Percentiles rank a stretch among this genome's conserved stretches.
Evolutionary conservation across 2,797 vertebrate species (phyloP).

Genomic region (Helicolenus hilgendorfi): DNA sequence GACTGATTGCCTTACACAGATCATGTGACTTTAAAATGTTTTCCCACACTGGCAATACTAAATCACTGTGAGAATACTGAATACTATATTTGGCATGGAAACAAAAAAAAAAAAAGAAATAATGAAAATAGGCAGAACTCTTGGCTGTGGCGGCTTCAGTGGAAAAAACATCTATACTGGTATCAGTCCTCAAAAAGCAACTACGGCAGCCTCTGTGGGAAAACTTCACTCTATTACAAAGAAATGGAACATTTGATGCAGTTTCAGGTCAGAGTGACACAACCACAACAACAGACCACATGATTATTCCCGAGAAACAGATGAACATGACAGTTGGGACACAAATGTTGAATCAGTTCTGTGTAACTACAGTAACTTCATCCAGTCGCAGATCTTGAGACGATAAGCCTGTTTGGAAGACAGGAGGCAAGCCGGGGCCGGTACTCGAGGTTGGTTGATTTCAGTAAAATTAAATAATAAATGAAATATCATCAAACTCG

Average conservation of each 20-base stretch:
- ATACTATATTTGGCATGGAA: constrained; percentile 1
- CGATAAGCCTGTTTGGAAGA: constrained; percentile 2
- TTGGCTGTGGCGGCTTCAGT: background rate
- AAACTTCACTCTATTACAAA: background rate
- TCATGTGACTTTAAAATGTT: background rate
- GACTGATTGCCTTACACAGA: background rate
- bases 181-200: background rate
- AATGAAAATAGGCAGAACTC: background rate
- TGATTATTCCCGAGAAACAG: background rate
- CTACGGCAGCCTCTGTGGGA: background rate
- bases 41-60: background rate
- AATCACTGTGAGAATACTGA: background rate
- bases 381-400: constrained; percentile 14
- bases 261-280: background rate
- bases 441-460: background rate
- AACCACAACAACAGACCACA: background rate
- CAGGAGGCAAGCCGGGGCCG: constrained; percentile 1
- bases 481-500: too few species aligned
- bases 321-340: background rate
- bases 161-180: background rate
- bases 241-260: background rate
- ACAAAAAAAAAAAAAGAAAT: background rate
- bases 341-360: background rate
- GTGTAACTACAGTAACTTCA: constrained; percentile 13
- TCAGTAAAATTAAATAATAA: too few species aligned